A percentile compares a stretch with the other conserved stretches of the same genome.
phyloP scores from a whole-genome alignment of 2,797 vertebrate genomes.

The Phoebastria nigripes region DNA sequence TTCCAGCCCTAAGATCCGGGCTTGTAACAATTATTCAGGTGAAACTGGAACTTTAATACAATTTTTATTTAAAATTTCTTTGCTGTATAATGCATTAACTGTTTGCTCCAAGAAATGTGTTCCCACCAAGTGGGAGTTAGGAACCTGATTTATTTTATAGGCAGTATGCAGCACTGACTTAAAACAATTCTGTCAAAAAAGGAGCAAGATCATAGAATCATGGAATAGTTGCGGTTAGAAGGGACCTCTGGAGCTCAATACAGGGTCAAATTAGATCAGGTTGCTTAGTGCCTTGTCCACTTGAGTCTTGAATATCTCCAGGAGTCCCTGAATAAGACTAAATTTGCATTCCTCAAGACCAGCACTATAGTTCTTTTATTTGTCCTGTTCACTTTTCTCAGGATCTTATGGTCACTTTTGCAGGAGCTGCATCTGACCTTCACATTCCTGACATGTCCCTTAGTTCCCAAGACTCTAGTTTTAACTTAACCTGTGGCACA shows the following conservation, averaged over 20 bases:
- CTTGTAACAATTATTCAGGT: not conserved
- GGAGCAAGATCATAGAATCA: not conserved
- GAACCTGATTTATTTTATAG: not conserved
- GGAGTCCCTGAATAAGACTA: not conserved
- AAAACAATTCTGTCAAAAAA: not conserved
- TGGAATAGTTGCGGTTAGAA: not conserved
- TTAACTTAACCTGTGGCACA: not conserved
- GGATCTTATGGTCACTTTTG: not conserved
- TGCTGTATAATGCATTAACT: not conserved
- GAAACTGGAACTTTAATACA: not conserved
- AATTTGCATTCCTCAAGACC: not conserved
- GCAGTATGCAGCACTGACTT: not conserved
- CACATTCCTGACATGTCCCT: not conserved
- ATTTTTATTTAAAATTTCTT: not conserved
- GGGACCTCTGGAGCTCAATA: not conserved
- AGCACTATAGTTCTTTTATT: not conserved
- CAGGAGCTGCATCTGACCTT: not conserved
- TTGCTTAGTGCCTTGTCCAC: not conserved
- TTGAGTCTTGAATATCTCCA: not conserved
- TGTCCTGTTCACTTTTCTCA: not conserved
- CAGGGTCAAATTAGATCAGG: not conserved
- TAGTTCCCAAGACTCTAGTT: not conserved
- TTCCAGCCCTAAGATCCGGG: not conserved
- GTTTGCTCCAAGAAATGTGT: not conserved
- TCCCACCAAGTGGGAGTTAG: not conserved